Percentiles rank a stretch among this genome's conserved stretches.
These are phyloP conservation scores for Rhopalosiphum padi DNA, from an alignment of 1,140 invertebrate species.

Conservation along the genomic window DNA sequence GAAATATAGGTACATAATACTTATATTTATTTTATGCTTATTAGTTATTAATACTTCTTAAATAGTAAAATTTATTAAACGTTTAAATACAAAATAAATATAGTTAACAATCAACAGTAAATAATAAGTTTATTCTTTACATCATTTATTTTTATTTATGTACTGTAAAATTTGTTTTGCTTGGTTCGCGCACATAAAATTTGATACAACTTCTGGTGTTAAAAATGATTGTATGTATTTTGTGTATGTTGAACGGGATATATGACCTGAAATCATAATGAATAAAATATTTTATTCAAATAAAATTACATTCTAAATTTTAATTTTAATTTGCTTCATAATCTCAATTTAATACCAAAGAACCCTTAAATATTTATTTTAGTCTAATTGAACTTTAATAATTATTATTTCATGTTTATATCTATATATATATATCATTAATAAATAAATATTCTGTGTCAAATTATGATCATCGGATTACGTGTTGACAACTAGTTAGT, in stretches of 20 bases:
- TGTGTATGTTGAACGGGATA: slow-evolving; percentile 13
- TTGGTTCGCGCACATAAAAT: slow-evolving; percentile 27
- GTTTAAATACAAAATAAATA: neutral
- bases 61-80: neutral
- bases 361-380: neutral
- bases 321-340: neutral
- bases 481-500: no score
- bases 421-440: neutral
- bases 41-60: neutral
- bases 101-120: no score
- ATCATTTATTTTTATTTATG: neutral
- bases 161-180: slow-evolving; percentile 19
- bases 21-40: neutral
- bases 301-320: neutral
- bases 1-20: neutral
- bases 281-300: neutral
- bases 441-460: neutral
- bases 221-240: slow-evolving; percentile 4
- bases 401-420: neutral
- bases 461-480: neutral
- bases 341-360: neutral
- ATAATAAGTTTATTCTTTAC: neutral
- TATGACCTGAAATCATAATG: slow-evolving; percentile 21
- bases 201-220: neutral
- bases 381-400: neutral